Conservation (phyloP, 2,113 vertebrate genomes). For the Pongo abelii region DNA sequence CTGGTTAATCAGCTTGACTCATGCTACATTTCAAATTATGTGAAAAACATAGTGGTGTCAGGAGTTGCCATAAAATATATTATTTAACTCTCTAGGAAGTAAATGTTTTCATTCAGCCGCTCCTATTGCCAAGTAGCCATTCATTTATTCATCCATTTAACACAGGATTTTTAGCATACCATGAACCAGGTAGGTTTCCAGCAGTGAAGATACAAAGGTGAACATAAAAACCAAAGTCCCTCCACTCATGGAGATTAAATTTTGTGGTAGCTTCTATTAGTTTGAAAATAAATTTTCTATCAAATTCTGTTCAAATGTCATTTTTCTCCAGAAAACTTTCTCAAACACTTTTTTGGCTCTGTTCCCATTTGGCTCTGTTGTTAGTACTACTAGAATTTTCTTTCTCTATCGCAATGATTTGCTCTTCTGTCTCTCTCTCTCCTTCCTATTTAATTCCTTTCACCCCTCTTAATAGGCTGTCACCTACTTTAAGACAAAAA, state of each 20-base stretch:
- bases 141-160: neutral
- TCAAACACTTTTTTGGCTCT: neutral
- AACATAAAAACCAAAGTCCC: neutral
- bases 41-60: neutral
- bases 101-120: neutral
- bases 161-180: neutral
- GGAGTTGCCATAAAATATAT: neutral
- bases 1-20: neutral
- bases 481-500: neutral
- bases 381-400: neutral
- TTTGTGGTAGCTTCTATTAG: neutral
- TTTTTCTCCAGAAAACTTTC: neutral
- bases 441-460: neutral
- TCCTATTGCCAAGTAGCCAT: neutral
- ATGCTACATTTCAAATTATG: neutral
- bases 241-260: neutral
- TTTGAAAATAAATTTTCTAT: neutral
- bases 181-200: neutral
- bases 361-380: neutral
- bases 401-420: neutral
- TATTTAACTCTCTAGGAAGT: neutral
- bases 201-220: neutral
- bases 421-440: too few relatives aligned
- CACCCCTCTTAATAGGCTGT: neutral
- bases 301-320: neutral